Base-by-base conservation (phyloP, 2,888 invertebrate species). In the Parochlus steinenii region DNA sequence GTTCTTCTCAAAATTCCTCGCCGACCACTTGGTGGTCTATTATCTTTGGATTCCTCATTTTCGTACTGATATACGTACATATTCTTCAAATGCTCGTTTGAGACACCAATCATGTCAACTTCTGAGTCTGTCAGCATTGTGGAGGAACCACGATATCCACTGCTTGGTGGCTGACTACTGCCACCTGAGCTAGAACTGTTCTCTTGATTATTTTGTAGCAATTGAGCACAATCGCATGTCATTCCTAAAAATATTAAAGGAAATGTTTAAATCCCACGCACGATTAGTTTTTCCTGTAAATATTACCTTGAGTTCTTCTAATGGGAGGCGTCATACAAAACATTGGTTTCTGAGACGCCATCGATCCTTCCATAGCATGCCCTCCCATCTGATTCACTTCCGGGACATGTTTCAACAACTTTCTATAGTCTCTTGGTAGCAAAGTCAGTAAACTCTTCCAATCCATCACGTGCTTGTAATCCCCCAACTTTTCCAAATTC, bases 401-500 rank as follows among this genome's bases (percentile, higher is more conserved):
- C 6, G 85, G 85, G 48, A 85, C 70, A 54, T 57, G 56, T 54
- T 83, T 81, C 32, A 89, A 54, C 43, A 86, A 67, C 49, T 77
- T 74, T 42, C 73, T 71, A 53, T 81, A 86, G 55, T 93, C 87
- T 43, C 68, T 63, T 4, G 93, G 93, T 42, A 93, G 59, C 31
- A 93, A 65, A 44, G 90, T 78, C 47, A 82, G 85, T 33, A 93
- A 62, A 0, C 89, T 90, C 48, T 87, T 85, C 92, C 92, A 93
- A 56, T 93, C 93, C 52, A 76, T 73, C 6, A 93, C 77, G 52
- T 90, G 89, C 26, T 72, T 69, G 42, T 85, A 74, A 35, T 83
- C 82, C 55, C 78, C 75, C 24, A 89, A 56, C 41, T 74, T 68
- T 56, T 87, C 87, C 33, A 85, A 67, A 50, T 89, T 86, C 50